Evolutionary conservation across 2,113 vertebrate species (phyloP), one percentile per base, ranked within the genome.

Genomic region (Tiliqua scincoides): DNA sequence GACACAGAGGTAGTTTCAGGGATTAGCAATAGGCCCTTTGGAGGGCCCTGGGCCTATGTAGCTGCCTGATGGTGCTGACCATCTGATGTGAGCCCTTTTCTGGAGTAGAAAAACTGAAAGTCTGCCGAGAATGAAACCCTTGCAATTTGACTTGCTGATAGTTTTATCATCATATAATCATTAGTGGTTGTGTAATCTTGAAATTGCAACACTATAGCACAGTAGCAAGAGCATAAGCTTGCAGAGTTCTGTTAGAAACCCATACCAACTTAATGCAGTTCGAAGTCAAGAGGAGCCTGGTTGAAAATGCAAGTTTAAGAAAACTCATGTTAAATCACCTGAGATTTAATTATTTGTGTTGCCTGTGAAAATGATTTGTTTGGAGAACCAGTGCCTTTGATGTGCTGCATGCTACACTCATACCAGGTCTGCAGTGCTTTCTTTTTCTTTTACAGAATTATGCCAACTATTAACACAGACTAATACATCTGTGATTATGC

Each of bases 341-440:
- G 32, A 74, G 72, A 7, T 78, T 84, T 72, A 61, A 54, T 0
- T 0, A 70, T 59, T 0, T 0, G 32, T 86, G 72, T n/a, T 68
- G 9, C 0, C 0, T 54, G 52, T n/a, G 43, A 40, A 27, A 65
- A 77, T 68, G n/a, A 75, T 91, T 17, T 40, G 35, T 73, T 43
- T 73, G 35, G 71, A 73, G 35, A 74, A 48, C 40, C 40, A 48
- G 72, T 48, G 72, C 37, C 40, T 74, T 74, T 21, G 8, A 73
- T 25, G 37, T 48, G 40, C 10, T 48, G 9, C 21, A 43, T 10
- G 32, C 37, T 18, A 21, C 15, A 37, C n/a, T 0, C 0, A 92
- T 30, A 15, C 59, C 43, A 0, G 73, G 37, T 3, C 61, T 71
- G 32, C 68, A 71, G 17, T 15, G 1, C 37, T 71, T 71, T 35